Conservation (phyloP, 2,797 vertebrate genomes). For the Distichodus sexfasciatus region DNA sequence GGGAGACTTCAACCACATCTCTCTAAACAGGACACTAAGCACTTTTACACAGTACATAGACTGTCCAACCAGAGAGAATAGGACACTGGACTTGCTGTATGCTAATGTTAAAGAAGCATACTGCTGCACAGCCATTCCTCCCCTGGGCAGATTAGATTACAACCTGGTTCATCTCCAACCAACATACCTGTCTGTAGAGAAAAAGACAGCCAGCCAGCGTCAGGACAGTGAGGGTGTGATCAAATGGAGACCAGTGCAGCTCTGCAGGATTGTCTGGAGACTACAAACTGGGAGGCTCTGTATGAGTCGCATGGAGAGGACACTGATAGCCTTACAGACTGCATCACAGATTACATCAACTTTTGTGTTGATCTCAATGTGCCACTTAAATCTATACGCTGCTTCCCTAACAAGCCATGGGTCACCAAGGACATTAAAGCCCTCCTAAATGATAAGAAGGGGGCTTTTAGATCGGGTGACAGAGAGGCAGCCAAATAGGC, state of each 20-base stretch:
- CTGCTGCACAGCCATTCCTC: neutral
- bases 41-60: neutral
- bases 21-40: neutral
- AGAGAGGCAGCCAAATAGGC: too few relatives aligned
- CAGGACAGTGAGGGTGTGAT: too few relatives aligned
- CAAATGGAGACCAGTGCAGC: too few relatives aligned
- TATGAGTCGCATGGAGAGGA: neutral
- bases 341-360: neutral
- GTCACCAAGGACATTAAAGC: neutral
- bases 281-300: neutral
- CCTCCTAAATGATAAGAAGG: neutral
- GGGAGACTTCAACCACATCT: neutral
- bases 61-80: neutral
- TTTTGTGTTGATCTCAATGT: neutral
- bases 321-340: neutral
- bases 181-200: too few relatives aligned
- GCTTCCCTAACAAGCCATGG: neutral
- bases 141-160: neutral
- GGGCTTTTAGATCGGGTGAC: neutral
- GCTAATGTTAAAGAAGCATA: neutral
- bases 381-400: neutral
- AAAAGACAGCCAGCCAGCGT: too few relatives aligned
- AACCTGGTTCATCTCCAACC: too few relatives aligned
- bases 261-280: too few relatives aligned
- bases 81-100: too few relatives aligned